Evolutionary conservation across 2,797 vertebrate species (phyloP).

Genomic region (Helostoma temminkii): DNA sequence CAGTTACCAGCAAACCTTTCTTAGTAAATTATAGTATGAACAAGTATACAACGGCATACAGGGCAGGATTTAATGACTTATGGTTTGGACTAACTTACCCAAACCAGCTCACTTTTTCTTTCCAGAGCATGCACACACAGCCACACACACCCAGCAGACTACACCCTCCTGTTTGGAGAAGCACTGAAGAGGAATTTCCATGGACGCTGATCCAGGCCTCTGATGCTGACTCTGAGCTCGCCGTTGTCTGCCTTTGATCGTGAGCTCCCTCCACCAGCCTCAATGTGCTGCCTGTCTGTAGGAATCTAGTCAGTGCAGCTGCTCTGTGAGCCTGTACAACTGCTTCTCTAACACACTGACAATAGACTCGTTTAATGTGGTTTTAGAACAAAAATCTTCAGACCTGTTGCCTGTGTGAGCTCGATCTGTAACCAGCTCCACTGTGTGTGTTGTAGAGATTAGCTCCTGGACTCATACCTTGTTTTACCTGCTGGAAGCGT

Average conservation of each 20-base stretch:
- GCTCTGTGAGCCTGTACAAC: background rate
- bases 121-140: background rate
- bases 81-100: no score
- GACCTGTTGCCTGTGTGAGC: background rate
- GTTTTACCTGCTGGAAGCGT: conserved; percentile 70
- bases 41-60: background rate
- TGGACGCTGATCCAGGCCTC: conserved; percentile 25
- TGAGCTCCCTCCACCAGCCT: conserved; percentile 12
- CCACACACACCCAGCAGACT: conserved; percentile 11
- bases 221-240: conserved; percentile 9
- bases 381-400: conserved; percentile 13
- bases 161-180: conserved; percentile 56
- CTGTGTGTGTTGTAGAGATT: conserved; percentile 34
- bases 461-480: conserved; percentile 40
- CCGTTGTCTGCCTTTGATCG: conserved; percentile 46
- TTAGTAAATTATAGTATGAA: background rate
- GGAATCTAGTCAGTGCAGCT: conserved; percentile 19
- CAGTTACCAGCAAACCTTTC: background rate
- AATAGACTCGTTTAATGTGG: conserved; percentile 17
- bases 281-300: conserved; percentile 36
- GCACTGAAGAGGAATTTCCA: conserved; percentile 53
- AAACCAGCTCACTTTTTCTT: background rate
- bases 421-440: conserved; percentile 9
- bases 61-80: background rate
- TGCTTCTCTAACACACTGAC: background rate